Percentiles rank a stretch among this genome's conserved stretches.
These are phyloP conservation scores for Ictalurus furcatus DNA, from an alignment of 2,113 vertebrate species.

Conservation along the genomic window DNA sequence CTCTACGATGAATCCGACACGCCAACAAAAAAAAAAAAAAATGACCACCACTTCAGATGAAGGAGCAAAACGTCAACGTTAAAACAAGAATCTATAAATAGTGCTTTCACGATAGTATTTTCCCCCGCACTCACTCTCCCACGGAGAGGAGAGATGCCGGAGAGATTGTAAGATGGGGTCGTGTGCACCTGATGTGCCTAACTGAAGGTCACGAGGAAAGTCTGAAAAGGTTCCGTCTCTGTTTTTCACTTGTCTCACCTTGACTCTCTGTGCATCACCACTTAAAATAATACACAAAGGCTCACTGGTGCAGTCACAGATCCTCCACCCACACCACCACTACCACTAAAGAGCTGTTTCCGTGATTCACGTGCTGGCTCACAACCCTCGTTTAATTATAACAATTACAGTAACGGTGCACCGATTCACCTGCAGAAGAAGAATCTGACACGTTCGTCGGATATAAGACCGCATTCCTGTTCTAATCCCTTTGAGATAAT, in stretches of 20 bases:
- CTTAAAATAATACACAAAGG: neutral
- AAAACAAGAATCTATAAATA: neutral
- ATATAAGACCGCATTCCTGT: neutral
- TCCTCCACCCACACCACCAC: conserved; percentile 13
- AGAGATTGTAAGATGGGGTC: conserved; percentile 7
- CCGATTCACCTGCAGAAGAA: neutral
- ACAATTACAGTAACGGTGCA: neutral
- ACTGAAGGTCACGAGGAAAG: conserved; percentile 27
- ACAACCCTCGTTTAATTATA: neutral
- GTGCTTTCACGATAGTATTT: neutral
- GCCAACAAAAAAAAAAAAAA: neutral
- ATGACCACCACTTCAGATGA: neutral
- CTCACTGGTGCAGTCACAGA: neutral
- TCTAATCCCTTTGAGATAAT: neutral
- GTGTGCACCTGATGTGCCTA: conserved; percentile 25
- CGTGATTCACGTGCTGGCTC: neutral
- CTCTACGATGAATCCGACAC: neutral
- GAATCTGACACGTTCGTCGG: neutral
- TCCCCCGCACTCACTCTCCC: neutral
- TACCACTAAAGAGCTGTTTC: neutral
- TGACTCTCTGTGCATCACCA: neutral
- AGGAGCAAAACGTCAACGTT: neutral
- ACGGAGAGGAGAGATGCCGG: neutral
- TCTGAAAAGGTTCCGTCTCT: neutral
- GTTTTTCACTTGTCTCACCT: conserved; percentile 4